Conservation (phyloP, 2,113 vertebrate species). For the Mustelus asterias region DNA sequence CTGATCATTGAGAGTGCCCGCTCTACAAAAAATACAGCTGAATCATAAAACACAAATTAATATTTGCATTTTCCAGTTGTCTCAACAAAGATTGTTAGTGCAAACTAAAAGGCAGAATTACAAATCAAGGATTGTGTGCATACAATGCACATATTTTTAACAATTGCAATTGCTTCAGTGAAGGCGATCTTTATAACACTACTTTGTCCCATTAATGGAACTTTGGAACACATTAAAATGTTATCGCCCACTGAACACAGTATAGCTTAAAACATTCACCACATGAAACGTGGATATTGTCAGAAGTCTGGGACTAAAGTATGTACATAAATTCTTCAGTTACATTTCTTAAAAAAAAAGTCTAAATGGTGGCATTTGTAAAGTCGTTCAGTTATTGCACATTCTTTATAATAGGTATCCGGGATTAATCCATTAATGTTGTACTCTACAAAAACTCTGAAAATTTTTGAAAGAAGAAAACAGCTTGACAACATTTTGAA, state of each 20-base stretch:
- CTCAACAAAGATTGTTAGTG: background rate
- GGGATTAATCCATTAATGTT: background rate
- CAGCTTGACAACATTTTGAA: background rate
- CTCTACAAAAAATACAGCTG: background rate
- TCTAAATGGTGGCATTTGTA: background rate
- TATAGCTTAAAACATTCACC: background rate
- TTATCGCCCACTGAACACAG: background rate
- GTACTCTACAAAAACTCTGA: background rate
- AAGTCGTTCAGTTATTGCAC: background rate
- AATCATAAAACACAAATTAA: background rate
- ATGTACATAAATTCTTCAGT: background rate
- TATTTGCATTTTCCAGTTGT: background rate
- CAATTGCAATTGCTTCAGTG: background rate
- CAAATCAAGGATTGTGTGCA: background rate
- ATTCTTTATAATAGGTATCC: background rate
- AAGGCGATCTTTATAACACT: background rate
- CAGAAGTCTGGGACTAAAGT: background rate
- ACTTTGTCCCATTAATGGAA: background rate
- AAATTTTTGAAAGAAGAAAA: background rate
- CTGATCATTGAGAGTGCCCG: background rate
- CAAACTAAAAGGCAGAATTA: background rate
- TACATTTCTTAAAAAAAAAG: background rate
- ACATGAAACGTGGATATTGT: background rate
- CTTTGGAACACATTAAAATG: background rate
- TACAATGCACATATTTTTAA: background rate